Base-by-base conservation (phyloP, 2,113 vertebrate genomes). In the Indicator indicator region DNA sequence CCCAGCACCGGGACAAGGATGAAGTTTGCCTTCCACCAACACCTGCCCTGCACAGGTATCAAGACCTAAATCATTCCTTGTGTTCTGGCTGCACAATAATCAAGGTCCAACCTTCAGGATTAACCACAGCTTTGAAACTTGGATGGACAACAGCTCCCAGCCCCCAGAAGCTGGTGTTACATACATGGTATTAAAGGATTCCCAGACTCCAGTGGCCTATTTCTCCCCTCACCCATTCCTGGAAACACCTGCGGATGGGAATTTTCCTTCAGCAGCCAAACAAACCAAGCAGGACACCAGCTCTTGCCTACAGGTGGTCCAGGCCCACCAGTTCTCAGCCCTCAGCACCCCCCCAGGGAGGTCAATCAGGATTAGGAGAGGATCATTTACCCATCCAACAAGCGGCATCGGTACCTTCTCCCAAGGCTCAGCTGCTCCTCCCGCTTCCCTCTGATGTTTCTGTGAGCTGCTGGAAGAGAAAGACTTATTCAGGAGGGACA, bases 251-350 rank as follows among this genome's bases (percentile, higher is more conserved):
- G 18, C 44, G 5, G 54, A 23, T 0, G 3, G 6, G 26, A 68
- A 9, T 17, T 42, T 11, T 16, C 74, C 68, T 12, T 5, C 12
- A 48, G 64, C 54, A 50, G 16, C 27, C 52, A 26, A 8, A 67
- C 2, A 11, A 12, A 11, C 5, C 1, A 2, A 32, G 12, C 32
- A 36, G 20, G 46, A 9, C 24, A 5, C 9, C 33, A 54, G 52
- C 44, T 32, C n/a, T 24, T 2, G 44, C 5, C 14, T 50, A 8
- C 0, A 0, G 0, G 18, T 1, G 2, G 40, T 67, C n/a, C 58
- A 36, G 58, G 19, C 3, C 2, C 50, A 9, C 27, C 5, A 1
- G 2, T 1, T 6, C 63, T 19, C 55, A 5, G 16, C 10, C 10
- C 40, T 21, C 64, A 14, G 36, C 52, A 20, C 7, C 3, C 17